These are phyloP conservation scores for Sminthopsis crassicaudata DNA, from an alignment of 2,113 vertebrate genomes.

Conservation along the genomic window DNA sequence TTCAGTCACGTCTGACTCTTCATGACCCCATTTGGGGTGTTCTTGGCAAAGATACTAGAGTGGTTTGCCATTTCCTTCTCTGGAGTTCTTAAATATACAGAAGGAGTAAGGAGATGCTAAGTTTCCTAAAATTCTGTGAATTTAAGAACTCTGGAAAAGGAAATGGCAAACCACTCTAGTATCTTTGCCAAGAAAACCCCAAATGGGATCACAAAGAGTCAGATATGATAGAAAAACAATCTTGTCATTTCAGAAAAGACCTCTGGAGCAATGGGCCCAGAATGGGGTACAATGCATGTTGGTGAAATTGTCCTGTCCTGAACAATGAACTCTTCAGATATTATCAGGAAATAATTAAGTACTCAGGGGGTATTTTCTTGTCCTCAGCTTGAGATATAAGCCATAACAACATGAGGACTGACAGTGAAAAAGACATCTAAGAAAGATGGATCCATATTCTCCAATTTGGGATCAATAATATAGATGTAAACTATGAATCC, in stretches of 20 bases:
- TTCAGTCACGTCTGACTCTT: not conserved
- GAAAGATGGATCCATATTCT: constrained; percentile 28
- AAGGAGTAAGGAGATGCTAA: not conserved
- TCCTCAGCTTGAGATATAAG: not conserved
- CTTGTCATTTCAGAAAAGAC: not conserved
- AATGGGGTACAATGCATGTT: not conserved
- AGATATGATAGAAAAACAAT: not conserved
- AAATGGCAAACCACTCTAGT: too few relatives aligned
- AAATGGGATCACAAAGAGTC: not conserved
- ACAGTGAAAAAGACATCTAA: not conserved
- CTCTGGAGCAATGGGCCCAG: not conserved
- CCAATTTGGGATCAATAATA: constrained; percentile 43
- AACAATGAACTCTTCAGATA: not conserved
- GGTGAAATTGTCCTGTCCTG: not conserved
- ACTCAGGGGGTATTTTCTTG: not conserved
- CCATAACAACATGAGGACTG: not conserved
- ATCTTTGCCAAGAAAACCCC: not conserved
- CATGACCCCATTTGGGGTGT: not conserved
- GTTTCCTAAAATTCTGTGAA: not conserved
- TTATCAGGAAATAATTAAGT: not conserved
- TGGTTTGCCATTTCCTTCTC: not conserved
- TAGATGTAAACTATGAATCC: constrained; percentile 24
- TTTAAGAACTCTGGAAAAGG: not conserved
- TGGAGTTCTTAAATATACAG: not conserved
- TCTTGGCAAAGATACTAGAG: not conserved